Base-by-base conservation (phyloP, 2,888 invertebrate genomes). In the Catocala nupta region DNA sequence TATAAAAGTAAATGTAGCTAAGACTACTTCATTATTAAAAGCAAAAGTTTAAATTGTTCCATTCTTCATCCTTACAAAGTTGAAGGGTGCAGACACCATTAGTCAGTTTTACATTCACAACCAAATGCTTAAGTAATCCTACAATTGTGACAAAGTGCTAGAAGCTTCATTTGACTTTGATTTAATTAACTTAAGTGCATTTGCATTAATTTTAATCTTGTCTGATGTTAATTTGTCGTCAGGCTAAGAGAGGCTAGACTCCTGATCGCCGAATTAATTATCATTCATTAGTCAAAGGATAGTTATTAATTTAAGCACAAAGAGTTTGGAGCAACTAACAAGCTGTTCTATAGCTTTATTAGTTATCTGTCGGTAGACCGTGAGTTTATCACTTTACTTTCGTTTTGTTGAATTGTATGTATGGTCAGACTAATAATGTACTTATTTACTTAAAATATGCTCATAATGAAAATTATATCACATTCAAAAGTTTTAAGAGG, bases 121-220 rank as follows among this genome's bases (percentile, higher is more conserved):
- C 73, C 67, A 71, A 76, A 68, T 60, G 49, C 57, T 59, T 70
- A 68, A 73, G 58, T 70, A 65, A 73, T 68, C 72, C 56, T 64
- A 61, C 72, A 70, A 60, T 75, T 63, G 73, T 74, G 70, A 77
- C 70, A 73, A 71, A 76, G 67, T 70, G 74, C 72, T 70, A 67
- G 69, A 50, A 72, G 65, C 59, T 72, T 70, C 63, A 59, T 72
- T 77, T 68, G 65, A 71, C 78, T 75, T 75, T 68, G 73, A 80
- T 79, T 81, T 78, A 81, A 84, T 84, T 82, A 81, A 74, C 73
- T 72, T 77, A 80, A 81, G 80, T 85, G 81, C 82, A 83, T 81
- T 81, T 77, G 73, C 78, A 80, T 80, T 81, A 77, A 76, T 80
- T 75, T 80, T 73, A 77, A 81, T 80, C 79, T 73, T 66, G 75